These are phyloP conservation scores for Halisarca cf. caerulea DNA, from an alignment of 37 sponge, comb jelly and placozoan genomes.

Conservation along the genomic window DNA sequence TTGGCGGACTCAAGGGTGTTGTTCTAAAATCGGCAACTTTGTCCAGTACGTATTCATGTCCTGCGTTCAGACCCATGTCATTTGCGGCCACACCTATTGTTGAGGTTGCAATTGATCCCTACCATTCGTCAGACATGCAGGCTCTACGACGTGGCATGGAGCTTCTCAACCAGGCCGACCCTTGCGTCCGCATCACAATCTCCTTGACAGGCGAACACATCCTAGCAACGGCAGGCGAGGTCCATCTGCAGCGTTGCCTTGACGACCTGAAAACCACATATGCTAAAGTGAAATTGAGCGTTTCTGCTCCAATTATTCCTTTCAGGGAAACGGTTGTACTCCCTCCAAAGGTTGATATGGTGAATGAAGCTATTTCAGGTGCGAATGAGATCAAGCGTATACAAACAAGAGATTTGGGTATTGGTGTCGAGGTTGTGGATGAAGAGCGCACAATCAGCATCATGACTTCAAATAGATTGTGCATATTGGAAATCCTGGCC, in stretches of 20 bases:
- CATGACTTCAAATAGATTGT: conserved; percentile 61
- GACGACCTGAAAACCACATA: conserved; percentile 79
- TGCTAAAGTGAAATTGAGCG: conserved; percentile 72
- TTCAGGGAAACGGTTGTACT: conserved; percentile 92
- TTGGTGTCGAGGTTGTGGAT: not conserved
- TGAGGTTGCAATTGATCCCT: conserved; percentile 91
- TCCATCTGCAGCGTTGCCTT: conserved; percentile 91
- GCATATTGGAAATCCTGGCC: conserved; percentile 54
- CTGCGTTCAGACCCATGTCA: conserved; percentile 81
- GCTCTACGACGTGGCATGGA: conserved; percentile 73
- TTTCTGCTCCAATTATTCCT: conserved; percentile 91
- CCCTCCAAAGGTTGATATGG: conserved; percentile 81
- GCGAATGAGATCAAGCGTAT: conserved; percentile 47
- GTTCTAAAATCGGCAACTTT: conserved; percentile 88
- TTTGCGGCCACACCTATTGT: conserved; percentile 84
- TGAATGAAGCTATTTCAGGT: conserved; percentile 77
- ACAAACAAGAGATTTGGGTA: conserved; percentile 5
- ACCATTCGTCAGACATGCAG: conserved; percentile 69
- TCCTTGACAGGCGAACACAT: conserved; percentile 92
- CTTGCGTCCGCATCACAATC: conserved; percentile 80
- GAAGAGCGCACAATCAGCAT: not conserved
- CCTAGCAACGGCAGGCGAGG: conserved; percentile 90
- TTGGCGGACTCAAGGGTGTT: conserved; percentile 81
- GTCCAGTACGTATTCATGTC: conserved; percentile 76
- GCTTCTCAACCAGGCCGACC: conserved; percentile 91